These are phyloP conservation scores for Apocrypta bakeri DNA, from an alignment of 1,140 invertebrate species.

Conservation along the genomic window DNA sequence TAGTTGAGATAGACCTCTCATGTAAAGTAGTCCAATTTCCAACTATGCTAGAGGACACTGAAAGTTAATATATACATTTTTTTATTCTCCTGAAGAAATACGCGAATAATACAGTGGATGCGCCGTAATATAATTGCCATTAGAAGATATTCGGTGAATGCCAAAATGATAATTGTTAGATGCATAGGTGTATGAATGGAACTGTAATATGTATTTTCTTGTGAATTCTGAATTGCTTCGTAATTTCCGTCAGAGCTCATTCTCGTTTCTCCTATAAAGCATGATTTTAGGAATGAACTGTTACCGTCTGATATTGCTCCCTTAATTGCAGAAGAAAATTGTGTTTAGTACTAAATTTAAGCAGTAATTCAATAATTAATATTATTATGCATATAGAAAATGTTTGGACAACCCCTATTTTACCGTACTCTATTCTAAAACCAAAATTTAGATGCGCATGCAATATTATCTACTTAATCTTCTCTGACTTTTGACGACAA, in stretches of 20 bases:
- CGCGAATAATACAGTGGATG: background rate
- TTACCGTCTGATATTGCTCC: background rate
- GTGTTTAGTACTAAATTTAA: background rate
- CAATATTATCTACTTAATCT: too few species aligned
- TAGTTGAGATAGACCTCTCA: background rate
- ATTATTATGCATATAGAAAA: too few species aligned
- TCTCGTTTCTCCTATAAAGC: background rate
- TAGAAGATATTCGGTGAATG: too few species aligned
- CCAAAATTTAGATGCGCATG: too few species aligned
- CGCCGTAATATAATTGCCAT: too few species aligned
- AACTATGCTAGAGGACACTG: background rate
- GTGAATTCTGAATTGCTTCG: background rate
- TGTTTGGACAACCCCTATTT: too few species aligned
- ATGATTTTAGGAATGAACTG: background rate
- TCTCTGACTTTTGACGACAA: too few species aligned
- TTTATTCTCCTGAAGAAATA: background rate
- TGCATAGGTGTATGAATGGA: background rate
- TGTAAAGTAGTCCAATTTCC: background rate
- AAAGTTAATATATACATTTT: background rate
- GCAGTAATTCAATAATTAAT: too few species aligned
- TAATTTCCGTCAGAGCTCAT: background rate
- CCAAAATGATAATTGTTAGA: too few species aligned
- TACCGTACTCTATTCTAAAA: too few species aligned
- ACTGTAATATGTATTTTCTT: background rate
- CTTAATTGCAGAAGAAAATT: background rate